Evolutionary conservation across 2,888 invertebrate species (phyloP).

Genomic region (Subacronicta megacephala): DNA sequence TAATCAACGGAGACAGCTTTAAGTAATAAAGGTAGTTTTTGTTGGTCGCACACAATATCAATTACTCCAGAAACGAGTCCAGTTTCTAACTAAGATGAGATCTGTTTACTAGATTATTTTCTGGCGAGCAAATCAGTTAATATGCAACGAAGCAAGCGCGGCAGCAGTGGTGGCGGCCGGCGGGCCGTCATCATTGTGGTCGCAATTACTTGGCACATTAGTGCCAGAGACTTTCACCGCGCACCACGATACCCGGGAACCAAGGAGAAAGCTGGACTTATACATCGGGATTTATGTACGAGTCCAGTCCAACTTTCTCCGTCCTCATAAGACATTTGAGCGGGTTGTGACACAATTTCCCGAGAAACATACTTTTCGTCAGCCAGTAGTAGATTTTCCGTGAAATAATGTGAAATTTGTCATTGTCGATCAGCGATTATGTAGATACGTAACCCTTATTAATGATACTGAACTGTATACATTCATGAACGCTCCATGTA

Average conservation of each 20-base stretch:
- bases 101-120: constrained; percentile 16
- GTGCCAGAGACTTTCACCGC: constrained; percentile 39
- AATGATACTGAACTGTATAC: no score
- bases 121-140: constrained; percentile 19
- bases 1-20: neutral
- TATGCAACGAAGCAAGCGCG: constrained; percentile 32
- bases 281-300: neutral
- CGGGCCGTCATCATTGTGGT: constrained; percentile 26
- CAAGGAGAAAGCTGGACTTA: constrained; percentile 21
- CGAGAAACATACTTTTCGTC: no score
- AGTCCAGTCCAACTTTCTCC: no score
- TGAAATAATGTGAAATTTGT: no score
- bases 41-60: constrained; percentile 4
- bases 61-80: constrained; percentile 1
- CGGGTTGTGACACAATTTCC: no score
- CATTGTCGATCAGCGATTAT: no score
- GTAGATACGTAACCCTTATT: no score
- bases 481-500: no score
- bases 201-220: constrained; percentile 37
- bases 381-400: neutral
- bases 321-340: no score
- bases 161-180: neutral
- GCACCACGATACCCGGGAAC: constrained; percentile 9
- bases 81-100: constrained; percentile 1
- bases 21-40: constrained; percentile 4